These are phyloP conservation scores for Acleris holmiana DNA, from an alignment of 2,888 invertebrate species.

Conservation along the genomic window DNA sequence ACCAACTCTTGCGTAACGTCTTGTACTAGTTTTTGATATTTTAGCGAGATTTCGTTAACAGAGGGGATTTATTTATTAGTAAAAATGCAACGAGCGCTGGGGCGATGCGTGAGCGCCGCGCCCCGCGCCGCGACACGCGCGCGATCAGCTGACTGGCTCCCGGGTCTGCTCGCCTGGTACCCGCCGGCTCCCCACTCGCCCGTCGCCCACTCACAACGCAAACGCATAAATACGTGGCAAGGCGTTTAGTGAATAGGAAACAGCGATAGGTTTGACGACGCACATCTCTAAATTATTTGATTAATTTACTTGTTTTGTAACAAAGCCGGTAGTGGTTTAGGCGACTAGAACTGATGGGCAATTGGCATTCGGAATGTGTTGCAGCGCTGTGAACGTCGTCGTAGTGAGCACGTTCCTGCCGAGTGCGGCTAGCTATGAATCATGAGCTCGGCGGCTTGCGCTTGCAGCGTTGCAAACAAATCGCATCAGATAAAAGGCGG, in stretches of 20 bases:
- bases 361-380: conserved; percentile 15
- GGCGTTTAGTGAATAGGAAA: conserved; percentile 13
- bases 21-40: conserved; percentile 58
- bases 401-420: conserved; percentile 33
- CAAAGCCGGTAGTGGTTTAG: no score
- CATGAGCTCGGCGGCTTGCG: conserved; percentile 23
- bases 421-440: conserved; percentile 33
- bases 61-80: conserved; percentile 43
- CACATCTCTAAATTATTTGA: no score
- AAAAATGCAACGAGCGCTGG: conserved; percentile 56
- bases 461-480: conserved; percentile 38
- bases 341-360: background rate
- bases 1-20: conserved; percentile 67
- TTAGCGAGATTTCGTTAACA: conserved; percentile 43
- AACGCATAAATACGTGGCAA: conserved; percentile 30
- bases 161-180: conserved; percentile 51
- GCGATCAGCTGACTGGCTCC: conserved; percentile 76
- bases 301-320: no score
- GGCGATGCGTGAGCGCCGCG: conserved; percentile 58
- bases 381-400: conserved; percentile 29
- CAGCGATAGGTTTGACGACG: background rate
- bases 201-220: conserved; percentile 27
- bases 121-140: conserved; percentile 42
- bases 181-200: conserved; percentile 9
- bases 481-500: conserved; percentile 38